Percentiles rank a stretch among this genome's conserved stretches.
These are phyloP conservation scores for Drosophila jambulina DNA, from an alignment of 1,140 invertebrate species.

Conservation along the genomic window DNA sequence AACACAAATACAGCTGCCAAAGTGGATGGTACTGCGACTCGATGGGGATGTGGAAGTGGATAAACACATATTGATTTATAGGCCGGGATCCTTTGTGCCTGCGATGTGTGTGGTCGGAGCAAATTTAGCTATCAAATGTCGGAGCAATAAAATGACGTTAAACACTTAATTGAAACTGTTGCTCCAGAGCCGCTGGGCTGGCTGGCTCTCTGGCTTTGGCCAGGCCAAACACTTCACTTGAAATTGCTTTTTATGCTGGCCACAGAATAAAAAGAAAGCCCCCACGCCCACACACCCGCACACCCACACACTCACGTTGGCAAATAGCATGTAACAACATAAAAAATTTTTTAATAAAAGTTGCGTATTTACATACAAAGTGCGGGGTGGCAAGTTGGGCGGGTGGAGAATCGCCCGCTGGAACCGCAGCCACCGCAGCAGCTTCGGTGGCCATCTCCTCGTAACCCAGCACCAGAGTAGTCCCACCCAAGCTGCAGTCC, in stretches of 20 bases:
- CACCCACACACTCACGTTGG: background rate
- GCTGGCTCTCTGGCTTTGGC: constrained; percentile 1
- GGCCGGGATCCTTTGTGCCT: constrained; percentile 31
- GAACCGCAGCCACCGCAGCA: constrained; percentile 65
- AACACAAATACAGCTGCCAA: constrained; percentile 53
- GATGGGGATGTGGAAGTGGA: constrained; percentile 22
- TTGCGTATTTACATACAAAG: constrained; percentile 80
- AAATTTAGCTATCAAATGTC: constrained; percentile 73
- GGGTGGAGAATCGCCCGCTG: constrained; percentile 44
- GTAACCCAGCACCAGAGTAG: background rate
- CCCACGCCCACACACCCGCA: constrained; percentile 1
- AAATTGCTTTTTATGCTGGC: constrained; percentile 72
- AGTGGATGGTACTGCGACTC: constrained; percentile 7
- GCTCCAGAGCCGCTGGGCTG: constrained; percentile 36
- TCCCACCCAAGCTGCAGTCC: constrained; percentile 11
- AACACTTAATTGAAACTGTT: constrained; percentile 83
- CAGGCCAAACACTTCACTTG: constrained; percentile 50
- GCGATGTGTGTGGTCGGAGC: constrained; percentile 17
- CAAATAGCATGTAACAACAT: constrained; percentile 60
- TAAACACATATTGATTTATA: constrained; percentile 74
- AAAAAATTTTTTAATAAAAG: constrained; percentile 77
- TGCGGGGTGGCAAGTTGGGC: constrained; percentile 37
- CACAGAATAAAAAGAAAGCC: constrained; percentile 50
- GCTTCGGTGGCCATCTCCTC: constrained; percentile 34
- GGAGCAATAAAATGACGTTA: constrained; percentile 76